Conservation (phyloP, 2,888 invertebrate genomes). For the Rambutsinella grinnellia region DNA sequence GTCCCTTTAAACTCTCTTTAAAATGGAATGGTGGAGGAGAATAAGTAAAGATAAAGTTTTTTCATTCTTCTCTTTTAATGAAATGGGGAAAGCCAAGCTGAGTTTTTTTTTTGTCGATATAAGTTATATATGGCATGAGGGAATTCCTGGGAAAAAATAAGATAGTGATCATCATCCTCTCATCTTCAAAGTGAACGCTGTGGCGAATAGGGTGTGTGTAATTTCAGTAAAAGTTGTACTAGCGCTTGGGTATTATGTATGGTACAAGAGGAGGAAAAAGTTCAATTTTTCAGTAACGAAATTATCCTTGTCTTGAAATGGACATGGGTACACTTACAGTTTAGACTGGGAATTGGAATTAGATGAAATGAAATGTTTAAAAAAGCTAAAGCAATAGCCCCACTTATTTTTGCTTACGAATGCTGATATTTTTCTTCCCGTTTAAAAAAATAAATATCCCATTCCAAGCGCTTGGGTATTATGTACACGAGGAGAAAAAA, state of each 20-base stretch:
- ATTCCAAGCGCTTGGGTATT: too few relatives aligned
- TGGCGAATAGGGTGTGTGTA: slow-evolving; percentile 14
- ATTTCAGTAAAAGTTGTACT: too few relatives aligned
- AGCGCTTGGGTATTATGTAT: too few relatives aligned
- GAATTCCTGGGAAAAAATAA: slow-evolving; percentile 27
- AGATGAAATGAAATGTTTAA: too few relatives aligned
- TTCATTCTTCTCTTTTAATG: slow-evolving; percentile 21
- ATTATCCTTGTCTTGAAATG: too few relatives aligned
- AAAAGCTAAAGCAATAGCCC: too few relatives aligned
- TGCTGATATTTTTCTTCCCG: too few relatives aligned
- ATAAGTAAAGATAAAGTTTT: slow-evolving; percentile 12
- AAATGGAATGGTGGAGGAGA: slow-evolving; percentile 2
- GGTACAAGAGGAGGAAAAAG: slow-evolving; percentile 3
- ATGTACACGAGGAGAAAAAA: slow-evolving; percentile 1
- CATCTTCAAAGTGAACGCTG: slow-evolving; percentile 16
- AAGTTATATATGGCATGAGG: slow-evolving; percentile 38
- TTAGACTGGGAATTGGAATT: too few relatives aligned
- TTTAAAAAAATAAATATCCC: too few relatives aligned
- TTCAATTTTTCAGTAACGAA: too few relatives aligned
- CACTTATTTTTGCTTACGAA: too few relatives aligned
- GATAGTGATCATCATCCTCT: slow-evolving; percentile 12
- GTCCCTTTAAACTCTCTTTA: background rate
- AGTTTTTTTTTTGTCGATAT: slow-evolving; percentile 36
- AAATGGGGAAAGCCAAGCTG: slow-evolving; percentile 49
- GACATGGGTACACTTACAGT: too few relatives aligned